Evolutionary conservation across 2,888 invertebrate species (phyloP).

Genomic region (Ischnura elegans): DNA sequence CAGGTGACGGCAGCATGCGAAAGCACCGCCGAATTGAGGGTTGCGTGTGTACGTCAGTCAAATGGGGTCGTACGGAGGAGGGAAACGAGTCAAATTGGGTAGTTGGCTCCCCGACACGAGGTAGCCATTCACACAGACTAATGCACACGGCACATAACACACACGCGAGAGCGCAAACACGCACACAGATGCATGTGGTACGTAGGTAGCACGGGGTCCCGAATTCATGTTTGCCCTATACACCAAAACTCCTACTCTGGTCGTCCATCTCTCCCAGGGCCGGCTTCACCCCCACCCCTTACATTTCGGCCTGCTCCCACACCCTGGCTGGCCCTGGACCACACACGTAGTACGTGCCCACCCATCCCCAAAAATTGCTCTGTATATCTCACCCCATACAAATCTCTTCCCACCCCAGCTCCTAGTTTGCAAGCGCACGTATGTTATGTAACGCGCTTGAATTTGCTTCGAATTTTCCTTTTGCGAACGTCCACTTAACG

Average conservation of each 20-base stretch:
- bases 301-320: too few species aligned
- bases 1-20: constrained; percentile 26
- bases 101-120: not conserved
- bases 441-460: constrained; percentile 13
- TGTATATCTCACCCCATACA: not conserved
- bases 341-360: not conserved
- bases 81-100: constrained; percentile 5
- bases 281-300: too few species aligned
- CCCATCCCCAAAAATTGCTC: not conserved
- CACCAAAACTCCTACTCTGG: too few species aligned
- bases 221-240: not conserved
- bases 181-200: not conserved
- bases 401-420: not conserved
- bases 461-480: constrained; percentile 6
- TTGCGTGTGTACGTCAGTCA: not conserved
- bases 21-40: not conserved
- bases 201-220: too few species aligned
- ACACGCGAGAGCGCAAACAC: not conserved
- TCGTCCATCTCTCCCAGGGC: too few species aligned
- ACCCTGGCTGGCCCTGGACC: not conserved
- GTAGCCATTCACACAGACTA: constrained; percentile 35
- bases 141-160: constrained; percentile 15
- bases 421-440: not conserved
- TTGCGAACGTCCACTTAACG: not conserved
- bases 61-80: not conserved